Evolutionary conservation across 2,888 invertebrate genomes (phyloP).

Genomic region (Patella caerulea): DNA sequence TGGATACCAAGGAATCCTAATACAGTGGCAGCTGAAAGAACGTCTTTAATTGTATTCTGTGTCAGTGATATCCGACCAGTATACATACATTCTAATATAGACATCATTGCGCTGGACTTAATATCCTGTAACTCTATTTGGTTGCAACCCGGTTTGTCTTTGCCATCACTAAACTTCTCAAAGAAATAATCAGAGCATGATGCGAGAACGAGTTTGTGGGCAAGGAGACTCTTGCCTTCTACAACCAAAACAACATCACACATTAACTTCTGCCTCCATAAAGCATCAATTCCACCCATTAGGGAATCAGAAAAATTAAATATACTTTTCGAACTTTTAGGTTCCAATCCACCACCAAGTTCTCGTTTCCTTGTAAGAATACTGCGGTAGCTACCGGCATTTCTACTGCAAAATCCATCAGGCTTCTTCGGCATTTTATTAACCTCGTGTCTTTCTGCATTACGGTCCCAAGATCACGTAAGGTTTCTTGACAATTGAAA

Average conservation of each 20-base stretch:
- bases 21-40: slow-evolving; percentile 43
- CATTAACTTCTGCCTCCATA: slow-evolving; percentile 53
- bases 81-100: slow-evolving; percentile 54
- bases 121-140: slow-evolving; percentile 45
- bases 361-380: slow-evolving; percentile 4
- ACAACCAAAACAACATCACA: slow-evolving; percentile 51
- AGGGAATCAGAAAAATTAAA: slow-evolving; percentile 41
- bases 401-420: not conserved
- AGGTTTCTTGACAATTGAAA: too few relatives aligned
- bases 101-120: slow-evolving; percentile 36
- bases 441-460: not conserved
- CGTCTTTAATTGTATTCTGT: slow-evolving; percentile 45
- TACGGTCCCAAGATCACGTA: too few relatives aligned
- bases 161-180: slow-evolving; percentile 42
- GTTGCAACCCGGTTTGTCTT: slow-evolving; percentile 14
- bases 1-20: slow-evolving; percentile 49
- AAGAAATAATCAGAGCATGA: slow-evolving; percentile 57
- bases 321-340: slow-evolving; percentile 28
- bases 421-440: not conserved
- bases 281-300: slow-evolving; percentile 50
- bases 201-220: slow-evolving; percentile 50
- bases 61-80: slow-evolving; percentile 50
- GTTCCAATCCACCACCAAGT: not conserved
- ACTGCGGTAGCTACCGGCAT: slow-evolving; percentile 9
- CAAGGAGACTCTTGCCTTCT: slow-evolving; percentile 38